These are phyloP conservation scores for Drosophila tsacasi DNA, from an alignment of 1,140 invertebrate species.

Conservation along the genomic window DNA sequence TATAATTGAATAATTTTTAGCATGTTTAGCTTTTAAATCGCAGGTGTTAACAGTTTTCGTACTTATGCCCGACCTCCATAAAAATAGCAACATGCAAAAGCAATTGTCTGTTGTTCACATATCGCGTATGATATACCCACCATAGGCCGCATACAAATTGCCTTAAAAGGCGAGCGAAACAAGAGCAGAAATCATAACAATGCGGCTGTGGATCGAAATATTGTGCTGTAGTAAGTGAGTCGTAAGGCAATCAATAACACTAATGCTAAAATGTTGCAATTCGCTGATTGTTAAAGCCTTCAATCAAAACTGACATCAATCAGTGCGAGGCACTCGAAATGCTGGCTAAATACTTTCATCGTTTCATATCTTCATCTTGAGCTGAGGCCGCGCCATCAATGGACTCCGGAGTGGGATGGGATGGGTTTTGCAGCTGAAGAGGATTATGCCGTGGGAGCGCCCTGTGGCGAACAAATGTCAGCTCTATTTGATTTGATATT, in stretches of 20 bases:
- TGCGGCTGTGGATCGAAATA: slow-evolving; percentile 26
- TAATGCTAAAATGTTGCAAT: slow-evolving; percentile 57
- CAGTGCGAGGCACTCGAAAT: slow-evolving; percentile 42
- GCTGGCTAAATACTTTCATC: slow-evolving; percentile 44
- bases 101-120: slow-evolving; percentile 30
- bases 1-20: slow-evolving; percentile 36
- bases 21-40: slow-evolving; percentile 11
- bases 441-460: slow-evolving; percentile 74
- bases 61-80: slow-evolving; percentile 41
- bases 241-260: slow-evolving; percentile 60
- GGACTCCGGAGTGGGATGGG: slow-evolving; percentile 15
- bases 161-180: slow-evolving; percentile 40
- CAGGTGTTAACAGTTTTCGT: slow-evolving; percentile 40
- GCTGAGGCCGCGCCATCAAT: slow-evolving; percentile 38
- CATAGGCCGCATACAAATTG: slow-evolving; percentile 50
- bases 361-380: slow-evolving; percentile 61
- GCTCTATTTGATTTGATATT: slow-evolving; percentile 28
- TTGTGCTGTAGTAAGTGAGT: slow-evolving; percentile 31
- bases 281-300: slow-evolving; percentile 35
- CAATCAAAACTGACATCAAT: slow-evolving; percentile 69
- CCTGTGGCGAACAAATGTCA: slow-evolving; percentile 54
- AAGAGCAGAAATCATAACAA: slow-evolving; percentile 55
- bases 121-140: slow-evolving; percentile 28
- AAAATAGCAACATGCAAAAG: slow-evolving; percentile 58
- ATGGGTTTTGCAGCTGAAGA: slow-evolving; percentile 25